Base-by-base conservation (phyloP, 2,888 invertebrate species). In the Lathronympha strigana region DNA sequence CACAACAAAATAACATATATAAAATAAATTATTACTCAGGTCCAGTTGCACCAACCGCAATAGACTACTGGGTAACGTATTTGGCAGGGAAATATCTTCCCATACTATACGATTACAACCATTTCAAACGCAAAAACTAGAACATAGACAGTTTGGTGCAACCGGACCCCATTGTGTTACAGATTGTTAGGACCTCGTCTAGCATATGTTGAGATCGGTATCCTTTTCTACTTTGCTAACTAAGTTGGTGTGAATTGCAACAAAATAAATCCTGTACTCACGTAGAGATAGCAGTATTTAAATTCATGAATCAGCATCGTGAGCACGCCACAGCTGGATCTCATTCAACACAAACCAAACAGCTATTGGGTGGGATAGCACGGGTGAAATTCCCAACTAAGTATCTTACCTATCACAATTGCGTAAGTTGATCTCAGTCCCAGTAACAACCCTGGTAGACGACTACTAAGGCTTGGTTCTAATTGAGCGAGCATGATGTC, bases 1-100 rank as follows among this genome's bases (percentile, higher is more conserved):
- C 82, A 88, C 85, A 88, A 90, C 87, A 82, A 86, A 88, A 82
- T 85, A 87, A 88, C 82, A 86, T 87, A 87, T 76, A 75, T 71
- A 80, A 80, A 76, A 85, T 82, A 85, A 87, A 87, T 85, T 83
- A 77, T 75, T 77, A 47, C 23, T 47, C 23, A 43, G 43, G 43
- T 21, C 43, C 43, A 4, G 4, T 19, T 43, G 43, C 43, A 43
- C 43, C 21, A 21, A 43, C 9, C 11, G 19, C 19, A 19, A 43
- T 43, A 11, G 19, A 19, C 43, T 6, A 4, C 19, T 43, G 9
- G 17, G 8, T 11, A 43, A 9, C 19, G 9, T 43, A 19, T 1
- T 31, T 8, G 19, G 19, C 19, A 38, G 38, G 5, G 40, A 15
- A 17, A n/a, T 38, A 15, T 38, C n/a, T n/a, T n/a, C 6, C 36